These are phyloP conservation scores for Chloroceryle aenea DNA, from an alignment of 2,113 vertebrate species.

Conservation along the genomic window DNA sequence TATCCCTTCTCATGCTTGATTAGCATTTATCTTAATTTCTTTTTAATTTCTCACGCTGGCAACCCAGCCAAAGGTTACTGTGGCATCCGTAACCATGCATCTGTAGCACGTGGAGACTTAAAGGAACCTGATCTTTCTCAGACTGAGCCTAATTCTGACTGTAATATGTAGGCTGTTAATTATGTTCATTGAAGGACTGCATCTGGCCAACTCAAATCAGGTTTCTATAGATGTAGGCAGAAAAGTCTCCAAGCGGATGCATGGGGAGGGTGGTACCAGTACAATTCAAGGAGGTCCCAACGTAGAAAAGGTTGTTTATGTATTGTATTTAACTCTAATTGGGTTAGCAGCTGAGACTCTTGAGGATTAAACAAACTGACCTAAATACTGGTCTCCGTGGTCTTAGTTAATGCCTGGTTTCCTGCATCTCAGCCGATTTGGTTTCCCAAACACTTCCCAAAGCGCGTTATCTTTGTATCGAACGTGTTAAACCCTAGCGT, in stretches of 20 bases:
- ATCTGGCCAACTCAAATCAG: neutral
- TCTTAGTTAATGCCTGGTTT: conserved; percentile 19
- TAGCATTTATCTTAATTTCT: conserved; percentile 65
- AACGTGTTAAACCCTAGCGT: neutral
- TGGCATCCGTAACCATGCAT: conserved; percentile 21
- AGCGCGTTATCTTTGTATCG: neutral
- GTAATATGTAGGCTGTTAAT: conserved; percentile 49
- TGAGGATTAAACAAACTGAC: conserved; percentile 53
- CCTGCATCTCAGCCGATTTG: neutral
- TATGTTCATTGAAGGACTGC: conserved; percentile 3
- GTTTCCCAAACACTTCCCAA: neutral
- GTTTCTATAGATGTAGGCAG: neutral
- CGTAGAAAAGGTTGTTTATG: conserved; percentile 43
- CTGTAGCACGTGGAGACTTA: conserved; percentile 59
- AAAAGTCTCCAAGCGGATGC: neutral
- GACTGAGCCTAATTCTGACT: conserved; percentile 21
- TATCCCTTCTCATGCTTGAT: conserved; percentile 64
- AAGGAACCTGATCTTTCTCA: conserved; percentile 68
- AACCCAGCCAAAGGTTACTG: conserved; percentile 60
- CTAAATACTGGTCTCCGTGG: conserved; percentile 44
- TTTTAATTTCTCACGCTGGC: neutral
- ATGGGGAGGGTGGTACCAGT: neutral
- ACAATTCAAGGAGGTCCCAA: neutral
- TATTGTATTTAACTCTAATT: conserved; percentile 34
- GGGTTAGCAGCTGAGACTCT: conserved; percentile 46